Conservation (phyloP, 2,113 vertebrate species). For the Lepus americanus region DNA sequence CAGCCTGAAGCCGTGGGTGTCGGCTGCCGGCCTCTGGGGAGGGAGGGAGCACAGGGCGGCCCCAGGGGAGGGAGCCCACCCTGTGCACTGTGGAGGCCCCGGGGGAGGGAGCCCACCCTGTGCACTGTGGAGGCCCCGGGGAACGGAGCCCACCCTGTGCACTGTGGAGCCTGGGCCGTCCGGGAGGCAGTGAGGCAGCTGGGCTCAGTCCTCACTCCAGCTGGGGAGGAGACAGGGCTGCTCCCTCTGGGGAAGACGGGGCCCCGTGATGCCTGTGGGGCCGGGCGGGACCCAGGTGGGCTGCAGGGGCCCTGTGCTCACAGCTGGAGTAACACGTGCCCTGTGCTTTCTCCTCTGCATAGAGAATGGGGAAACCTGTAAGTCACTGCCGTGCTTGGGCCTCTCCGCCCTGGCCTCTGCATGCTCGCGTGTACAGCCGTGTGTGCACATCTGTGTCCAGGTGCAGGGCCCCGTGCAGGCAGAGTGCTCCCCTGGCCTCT, state of each 20-base stretch:
- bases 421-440: conserved; percentile 4
- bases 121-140: background rate
- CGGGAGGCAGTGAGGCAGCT: background rate
- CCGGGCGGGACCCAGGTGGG: too few relatives aligned
- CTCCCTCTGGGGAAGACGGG: too few relatives aligned
- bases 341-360: conserved; percentile 90
- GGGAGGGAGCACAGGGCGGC: too few relatives aligned
- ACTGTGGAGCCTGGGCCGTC: background rate
- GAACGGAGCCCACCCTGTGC: background rate
- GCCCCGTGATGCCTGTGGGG: too few relatives aligned
- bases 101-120: background rate
- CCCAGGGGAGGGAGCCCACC: background rate
- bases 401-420: conserved; percentile 12
- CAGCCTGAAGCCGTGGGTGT: conserved; percentile 98
- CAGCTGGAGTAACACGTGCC: conserved; percentile 61
- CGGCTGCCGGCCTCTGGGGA: accelerated
- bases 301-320: too few relatives aligned
- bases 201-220: too few relatives aligned
- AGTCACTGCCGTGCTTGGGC: conserved; percentile 87
- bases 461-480: background rate
- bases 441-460: background rate
- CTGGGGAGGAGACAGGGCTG: too few relatives aligned
- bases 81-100: too few relatives aligned
- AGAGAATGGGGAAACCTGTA: conserved; percentile 99
- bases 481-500: background rate